Base-by-base conservation (phyloP, 2,888 invertebrate genomes). In the Amiota communis region DNA sequence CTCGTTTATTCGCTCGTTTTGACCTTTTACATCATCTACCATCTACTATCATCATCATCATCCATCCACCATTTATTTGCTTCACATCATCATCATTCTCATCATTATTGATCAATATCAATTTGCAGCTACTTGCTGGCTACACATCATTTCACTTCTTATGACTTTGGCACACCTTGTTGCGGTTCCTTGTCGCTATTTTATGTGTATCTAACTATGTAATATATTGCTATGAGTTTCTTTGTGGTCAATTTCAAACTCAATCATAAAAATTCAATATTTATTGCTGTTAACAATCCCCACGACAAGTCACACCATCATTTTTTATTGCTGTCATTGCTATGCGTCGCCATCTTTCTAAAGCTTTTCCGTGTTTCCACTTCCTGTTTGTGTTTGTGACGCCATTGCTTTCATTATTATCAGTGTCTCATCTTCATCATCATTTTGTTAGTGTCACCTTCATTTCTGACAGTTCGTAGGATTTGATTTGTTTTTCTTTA, bases 401-500 rank as follows among this genome's bases (percentile, higher is more conserved):
- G 11, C n/a, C 47, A 36, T 36, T 36, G 6, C 6, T 36, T 4
- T 36, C 36, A 36, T 20, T 51, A 20, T 53, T 36, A 15, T 15
- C 2, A n/a, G 13, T 6, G n/a, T 53, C 53, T n/a, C 53, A 53
- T 20, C 53, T 11, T 65, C 65, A 65, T 65, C 47, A 36, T 48
- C 17, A 15, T 48, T 17, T 46, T 46, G 9, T 63, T 46, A 46
- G 13, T 8, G 17, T 20, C 36, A 46, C 11, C 11, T 63, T 63
- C 63, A 48, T 48, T 65, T 48, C 48, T 65, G 65, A 49, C 65
- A 20, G 69, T 36, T 36, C 8, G 36, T 4, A 36, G 6, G 36
- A 36, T 36, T 36, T 36, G 36, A 36, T 36, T 36, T 82, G 76
- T 80, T 78, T 83, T 83, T 81, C 83, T 84, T 84, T 83, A 80